A percentile compares a stretch with the other conserved stretches of the same genome.
phyloP scores from a whole-genome alignment of 2,113 vertebrate species.

The Porphyrio hochstetteri region DNA sequence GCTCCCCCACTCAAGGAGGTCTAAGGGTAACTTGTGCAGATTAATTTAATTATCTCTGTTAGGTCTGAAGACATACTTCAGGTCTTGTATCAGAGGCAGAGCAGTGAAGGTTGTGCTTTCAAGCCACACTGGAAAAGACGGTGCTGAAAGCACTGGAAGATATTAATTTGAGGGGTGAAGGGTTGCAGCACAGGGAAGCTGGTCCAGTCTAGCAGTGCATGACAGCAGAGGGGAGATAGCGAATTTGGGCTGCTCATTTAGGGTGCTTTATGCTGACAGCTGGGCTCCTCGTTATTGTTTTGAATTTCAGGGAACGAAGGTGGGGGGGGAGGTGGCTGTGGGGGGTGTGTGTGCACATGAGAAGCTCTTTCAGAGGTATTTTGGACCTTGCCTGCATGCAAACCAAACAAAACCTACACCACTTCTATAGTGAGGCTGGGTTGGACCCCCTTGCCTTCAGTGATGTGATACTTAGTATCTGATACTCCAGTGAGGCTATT shows the following conservation, averaged over 20 bases:
- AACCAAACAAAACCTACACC: constrained; percentile 24
- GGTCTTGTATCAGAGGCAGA: not conserved
- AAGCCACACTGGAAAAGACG: rapidly evolving
- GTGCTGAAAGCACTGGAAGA: not conserved
- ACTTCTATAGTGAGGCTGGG: not conserved
- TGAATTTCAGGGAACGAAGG: not conserved
- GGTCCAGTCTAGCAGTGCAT: rapidly evolving
- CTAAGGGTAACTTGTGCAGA: not conserved
- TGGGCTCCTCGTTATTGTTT: not conserved
- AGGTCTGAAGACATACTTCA: not conserved
- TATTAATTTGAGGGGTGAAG: not conserved
- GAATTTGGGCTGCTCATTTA: not conserved
- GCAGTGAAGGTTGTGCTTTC: not conserved
- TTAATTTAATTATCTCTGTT: not conserved
- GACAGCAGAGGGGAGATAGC: not conserved
- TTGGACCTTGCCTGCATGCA: not conserved
- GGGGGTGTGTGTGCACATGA: not conserved
- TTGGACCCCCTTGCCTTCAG: not conserved
- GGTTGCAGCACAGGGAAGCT: rapidly evolving
- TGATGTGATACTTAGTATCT: not conserved
- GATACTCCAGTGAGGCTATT: not conserved
- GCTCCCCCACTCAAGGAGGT: not conserved
- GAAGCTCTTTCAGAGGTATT: constrained; percentile 6
- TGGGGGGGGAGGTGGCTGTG: no score
- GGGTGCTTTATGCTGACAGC: not conserved